Base-by-base conservation (phyloP, 2,797 vertebrate genomes). In the Schizothorax lantsangensis region DNA sequence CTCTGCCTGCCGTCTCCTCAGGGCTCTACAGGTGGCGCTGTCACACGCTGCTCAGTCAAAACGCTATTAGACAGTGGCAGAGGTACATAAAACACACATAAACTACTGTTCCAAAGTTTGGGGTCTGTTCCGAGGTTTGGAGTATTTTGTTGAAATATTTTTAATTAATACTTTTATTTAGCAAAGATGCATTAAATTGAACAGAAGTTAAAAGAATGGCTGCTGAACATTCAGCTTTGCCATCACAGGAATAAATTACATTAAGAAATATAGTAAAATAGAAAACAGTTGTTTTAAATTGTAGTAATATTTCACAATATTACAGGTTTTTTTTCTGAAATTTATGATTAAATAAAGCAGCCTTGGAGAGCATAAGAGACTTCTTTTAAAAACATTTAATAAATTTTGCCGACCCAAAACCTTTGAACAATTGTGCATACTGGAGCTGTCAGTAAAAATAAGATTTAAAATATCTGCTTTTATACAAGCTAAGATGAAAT, bases 31-130 rank as follows among this genome's bases (percentile, higher is more conserved):
- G 90, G 96, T 94, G 93, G 92, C 88, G 72, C 96, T 2, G 92
- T 95, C 10, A 90, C 92, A 6, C 96, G 94, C 87, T 96, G 97
- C 87, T 99, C 98, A 1, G 96, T 98, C 45, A 98, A 96, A 90
- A 95, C 95, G 2, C 89, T 99, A 69, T 90, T 98, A 88, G 98
- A 99, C 91, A 97, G 96, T 81, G 98, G 98, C 75, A 96, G 96
- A 96, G 98, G 98, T 99, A 91, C 14, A 59, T 17, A 49, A 73
- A 45, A 73, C 69, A 83, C 69, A 83, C 12, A 36, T 15, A 59
- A 36, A 36, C 38, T 26, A 59, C 52, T 8, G 38, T 54, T 54
- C 6, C 47, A 36, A 36, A 54, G 26, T 52, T 11, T 36, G 0
- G 5, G 26, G 5, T 52, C 6, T 21, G 74, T 23, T 54, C 17